These are phyloP conservation scores for Leptosomus discolor DNA, from an alignment of 2,113 vertebrate genomes.

Conservation along the genomic window DNA sequence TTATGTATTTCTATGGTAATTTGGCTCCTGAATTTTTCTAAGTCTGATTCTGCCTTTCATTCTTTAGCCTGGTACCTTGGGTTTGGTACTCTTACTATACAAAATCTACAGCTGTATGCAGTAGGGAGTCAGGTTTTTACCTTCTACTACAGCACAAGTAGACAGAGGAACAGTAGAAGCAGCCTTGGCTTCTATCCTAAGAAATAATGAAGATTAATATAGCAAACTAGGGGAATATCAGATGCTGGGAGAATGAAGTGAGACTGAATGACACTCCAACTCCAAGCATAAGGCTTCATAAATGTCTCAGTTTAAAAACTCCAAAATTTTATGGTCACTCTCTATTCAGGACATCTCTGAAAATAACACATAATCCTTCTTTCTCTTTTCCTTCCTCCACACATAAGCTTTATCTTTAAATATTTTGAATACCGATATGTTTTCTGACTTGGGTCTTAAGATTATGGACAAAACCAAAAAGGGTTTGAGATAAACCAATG, in stretches of 20 bases:
- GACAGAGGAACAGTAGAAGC: background rate
- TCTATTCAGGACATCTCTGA: background rate
- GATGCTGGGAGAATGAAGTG: background rate
- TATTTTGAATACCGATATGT: background rate
- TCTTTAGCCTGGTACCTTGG: background rate
- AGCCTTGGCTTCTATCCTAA: background rate
- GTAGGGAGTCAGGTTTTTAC: background rate
- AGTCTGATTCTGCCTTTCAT: background rate
- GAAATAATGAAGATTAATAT: background rate
- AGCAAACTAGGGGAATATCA: background rate
- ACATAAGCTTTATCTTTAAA: background rate
- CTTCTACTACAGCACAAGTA: background rate
- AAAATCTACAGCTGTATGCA: background rate
- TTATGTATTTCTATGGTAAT: background rate
- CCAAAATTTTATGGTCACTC: background rate
- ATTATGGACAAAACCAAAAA: background rate
- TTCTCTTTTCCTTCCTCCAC: background rate
- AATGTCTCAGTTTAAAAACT: background rate
- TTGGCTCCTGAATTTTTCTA: background rate
- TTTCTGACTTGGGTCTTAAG: background rate
- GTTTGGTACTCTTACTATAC: background rate
- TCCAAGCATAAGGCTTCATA: background rate
- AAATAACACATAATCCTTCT: background rate
- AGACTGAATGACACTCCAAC: background rate
- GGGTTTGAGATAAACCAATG: background rate